Conservation (phyloP, 30 jellyfish, hydroid and myxozoan species). For the Clytia hemisphaerica region DNA sequence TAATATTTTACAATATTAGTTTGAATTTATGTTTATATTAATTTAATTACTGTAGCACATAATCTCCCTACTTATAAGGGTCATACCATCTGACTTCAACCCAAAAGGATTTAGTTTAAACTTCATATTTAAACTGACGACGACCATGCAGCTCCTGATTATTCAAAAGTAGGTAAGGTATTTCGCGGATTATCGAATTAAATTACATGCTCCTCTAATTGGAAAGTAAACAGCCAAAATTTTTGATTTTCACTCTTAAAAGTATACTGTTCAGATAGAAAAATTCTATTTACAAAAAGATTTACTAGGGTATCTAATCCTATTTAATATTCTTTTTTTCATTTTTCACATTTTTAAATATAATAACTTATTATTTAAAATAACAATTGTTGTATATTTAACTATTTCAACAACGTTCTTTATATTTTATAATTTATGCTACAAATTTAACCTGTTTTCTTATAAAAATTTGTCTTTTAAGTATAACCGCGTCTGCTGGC, state of each 20-base stretch:
- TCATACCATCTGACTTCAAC: slow-evolving; percentile 41
- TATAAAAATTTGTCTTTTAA: slow-evolving; percentile 9
- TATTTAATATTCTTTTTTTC: slow-evolving; percentile 20
- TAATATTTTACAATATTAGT: not conserved
- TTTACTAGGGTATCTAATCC: slow-evolving; percentile 32
- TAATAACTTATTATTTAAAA: not conserved
- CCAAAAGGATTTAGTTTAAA: slow-evolving; percentile 6
- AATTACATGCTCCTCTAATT: slow-evolving; percentile 34
- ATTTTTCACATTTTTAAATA: too few relatives aligned
- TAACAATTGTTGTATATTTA: not conserved
- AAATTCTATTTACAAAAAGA: not conserved
- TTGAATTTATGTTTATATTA: slow-evolving; percentile 5
- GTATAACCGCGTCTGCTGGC: slow-evolving; percentile 66
- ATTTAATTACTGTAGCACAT: slow-evolving; percentile 36
- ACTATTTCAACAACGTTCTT: not conserved
- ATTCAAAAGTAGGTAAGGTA: slow-evolving; percentile 43
- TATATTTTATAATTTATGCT: too few relatives aligned
- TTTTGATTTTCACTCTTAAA: slow-evolving; percentile 47
- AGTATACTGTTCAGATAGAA: slow-evolving; percentile 47
- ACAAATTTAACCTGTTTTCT: slow-evolving; percentile 17
- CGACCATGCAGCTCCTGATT: slow-evolving; percentile 63
- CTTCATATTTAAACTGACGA: slow-evolving; percentile 36
- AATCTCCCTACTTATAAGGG: slow-evolving; percentile 31
- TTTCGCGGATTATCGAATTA: slow-evolving; percentile 55
- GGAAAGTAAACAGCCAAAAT: slow-evolving; percentile 58